Conservation (phyloP, 2,797 vertebrate species). For the Astyanax mexicanus region DNA sequence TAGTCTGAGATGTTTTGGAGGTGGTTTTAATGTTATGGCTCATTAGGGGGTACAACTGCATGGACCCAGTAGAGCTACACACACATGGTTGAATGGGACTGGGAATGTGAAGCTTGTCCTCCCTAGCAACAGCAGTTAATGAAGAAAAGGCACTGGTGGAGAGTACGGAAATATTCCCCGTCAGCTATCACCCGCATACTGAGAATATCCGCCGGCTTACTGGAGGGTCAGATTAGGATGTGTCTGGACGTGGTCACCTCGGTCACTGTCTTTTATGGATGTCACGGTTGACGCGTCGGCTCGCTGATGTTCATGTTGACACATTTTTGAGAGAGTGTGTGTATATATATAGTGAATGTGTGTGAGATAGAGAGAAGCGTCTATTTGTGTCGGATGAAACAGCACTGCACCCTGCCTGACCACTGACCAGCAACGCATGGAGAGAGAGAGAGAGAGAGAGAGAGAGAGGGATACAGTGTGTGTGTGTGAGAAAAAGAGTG, state of each 20-base stretch:
- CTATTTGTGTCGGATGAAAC: conserved; percentile 9
- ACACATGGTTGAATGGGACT: no score
- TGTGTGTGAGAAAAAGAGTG: neutral
- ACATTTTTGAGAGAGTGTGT: conserved; percentile 11
- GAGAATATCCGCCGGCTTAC: neutral
- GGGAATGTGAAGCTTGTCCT: neutral
- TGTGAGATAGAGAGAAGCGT: neutral
- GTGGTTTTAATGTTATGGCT: no score
- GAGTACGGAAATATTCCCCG: no score
- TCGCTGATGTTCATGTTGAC: conserved; percentile 8
- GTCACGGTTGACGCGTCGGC: neutral
- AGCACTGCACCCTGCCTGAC: neutral
- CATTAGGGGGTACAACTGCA: no score
- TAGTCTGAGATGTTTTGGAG: no score
- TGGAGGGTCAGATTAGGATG: neutral
- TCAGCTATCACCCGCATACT: neutral
- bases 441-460: neutral
- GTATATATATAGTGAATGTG: neutral
- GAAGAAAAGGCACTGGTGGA: no score
- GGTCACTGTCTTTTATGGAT: neutral
- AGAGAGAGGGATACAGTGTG: conserved; percentile 13
- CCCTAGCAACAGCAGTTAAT: neutral
- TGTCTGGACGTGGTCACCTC: neutral
- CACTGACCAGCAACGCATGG: no score
- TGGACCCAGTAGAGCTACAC: no score